Evolutionary conservation across 2,797 vertebrate species (phyloP).

Genomic region (Muscicapa comitata): DNA sequence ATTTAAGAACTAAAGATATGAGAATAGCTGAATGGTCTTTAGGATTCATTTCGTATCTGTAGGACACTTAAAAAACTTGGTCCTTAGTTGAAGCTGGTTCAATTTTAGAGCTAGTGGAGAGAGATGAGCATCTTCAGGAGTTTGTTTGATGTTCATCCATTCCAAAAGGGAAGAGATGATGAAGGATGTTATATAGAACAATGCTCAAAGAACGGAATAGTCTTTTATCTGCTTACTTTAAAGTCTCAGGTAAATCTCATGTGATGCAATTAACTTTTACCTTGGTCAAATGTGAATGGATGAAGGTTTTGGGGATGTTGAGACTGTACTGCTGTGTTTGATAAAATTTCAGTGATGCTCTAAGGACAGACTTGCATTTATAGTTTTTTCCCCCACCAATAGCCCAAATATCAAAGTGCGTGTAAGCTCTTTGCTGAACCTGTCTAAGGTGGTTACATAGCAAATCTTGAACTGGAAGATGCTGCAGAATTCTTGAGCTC

Average conservation of each 20-base stretch:
- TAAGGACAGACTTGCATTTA: neutral
- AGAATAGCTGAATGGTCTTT: neutral
- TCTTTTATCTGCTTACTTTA: neutral
- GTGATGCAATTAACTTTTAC: neutral
- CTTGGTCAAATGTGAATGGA: neutral
- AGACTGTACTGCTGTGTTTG: neutral
- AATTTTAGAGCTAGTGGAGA: neutral
- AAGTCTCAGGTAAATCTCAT: neutral
- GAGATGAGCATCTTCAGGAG: neutral
- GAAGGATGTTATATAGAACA: neutral
- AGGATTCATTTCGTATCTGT: neutral
- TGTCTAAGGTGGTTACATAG: neutral
- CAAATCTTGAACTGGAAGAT: neutral
- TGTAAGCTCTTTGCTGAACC: neutral
- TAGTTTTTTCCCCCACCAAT: rapidly evolving
- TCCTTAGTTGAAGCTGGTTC: neutral
- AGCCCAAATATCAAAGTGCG: neutral
- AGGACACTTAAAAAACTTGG: neutral
- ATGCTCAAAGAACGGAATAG: neutral
- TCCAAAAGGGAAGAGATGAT: neutral
- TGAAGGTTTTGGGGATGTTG: neutral
- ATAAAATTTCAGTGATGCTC: neutral
- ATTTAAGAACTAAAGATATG: neutral
- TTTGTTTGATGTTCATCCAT: neutral
- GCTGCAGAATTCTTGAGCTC: neutral